Evolutionary conservation across 2,888 invertebrate species (phyloP), one percentile per base, ranked within the genome.

Genomic region (Troides aeacus): DNA sequence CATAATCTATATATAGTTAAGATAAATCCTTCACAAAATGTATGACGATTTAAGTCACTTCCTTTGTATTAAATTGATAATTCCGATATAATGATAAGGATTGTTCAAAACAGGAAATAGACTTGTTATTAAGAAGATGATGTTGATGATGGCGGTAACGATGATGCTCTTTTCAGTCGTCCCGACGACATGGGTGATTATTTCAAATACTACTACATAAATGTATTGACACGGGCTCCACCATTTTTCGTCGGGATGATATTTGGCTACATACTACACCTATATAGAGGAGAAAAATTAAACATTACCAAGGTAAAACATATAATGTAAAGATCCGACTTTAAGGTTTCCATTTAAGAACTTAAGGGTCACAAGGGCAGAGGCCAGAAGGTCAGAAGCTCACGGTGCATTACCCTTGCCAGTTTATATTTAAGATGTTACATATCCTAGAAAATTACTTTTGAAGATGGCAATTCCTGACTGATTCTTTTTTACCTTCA

Each of bases 211-310:
- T 87, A 86, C 72, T 88, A 88, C 64, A 73, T 84, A 3, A 84
- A 86, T 71, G 83, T 85, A 0, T 63, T 89, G 3, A 78, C 84
- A 0, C 79, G 88, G 68, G 80, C 82, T 0, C 78, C 87, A 0
- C 89, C 88, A 0, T 88, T 88, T 75, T 84, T 87, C 60, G 82
- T 89, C 0, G 89, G 89, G 6, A 83, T 88, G 81, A 74, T 87
- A 53, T 81, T 79, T 64, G 89, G 89, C 0, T 89, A 89, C 50
- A n/a, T 87, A 1, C 64, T 88, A 24, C 79, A 84, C 71, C 23
- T 84, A 0, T 79, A 78, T 62, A 78, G 78, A 3, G 79, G 79
- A 1, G 75, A 77, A 64, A 76, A 78, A 67, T 58, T 82, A 12
- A 62, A 71, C 53, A 72, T 86, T 15, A 71, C 80, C 21, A 75